Base-by-base conservation (phyloP, 2,888 invertebrate species). In the Pyralis farinalis region DNA sequence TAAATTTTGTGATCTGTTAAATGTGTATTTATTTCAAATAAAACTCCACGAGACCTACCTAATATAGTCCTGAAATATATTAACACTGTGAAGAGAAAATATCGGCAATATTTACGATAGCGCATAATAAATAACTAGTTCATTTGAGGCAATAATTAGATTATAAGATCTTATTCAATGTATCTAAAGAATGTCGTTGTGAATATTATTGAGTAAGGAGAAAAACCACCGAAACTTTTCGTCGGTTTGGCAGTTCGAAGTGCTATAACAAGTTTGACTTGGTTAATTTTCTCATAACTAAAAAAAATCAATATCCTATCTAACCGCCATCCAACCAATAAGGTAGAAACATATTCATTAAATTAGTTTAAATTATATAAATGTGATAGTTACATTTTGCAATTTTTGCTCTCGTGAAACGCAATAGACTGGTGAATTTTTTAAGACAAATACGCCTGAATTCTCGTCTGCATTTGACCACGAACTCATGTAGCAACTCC, bases 141-240 rank as follows among this genome's bases (percentile, higher is more conserved):
- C n/a, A n/a, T n/a, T n/a, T n/a, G n/a, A n/a, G n/a, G n/a, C n/a
- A n/a, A n/a, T n/a, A n/a, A n/a, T n/a, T n/a, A n/a, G n/a, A n/a
- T n/a, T n/a, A n/a, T n/a, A n/a, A n/a, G n/a, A n/a, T n/a, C n/a
- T n/a, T n/a, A n/a, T n/a, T n/a, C n/a, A n/a, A n/a, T n/a, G n/a
- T n/a, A n/a, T n/a, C n/a, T n/a, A n/a, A n/a, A n/a, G 25, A 21
- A 34, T 34, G 22, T 34, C 21, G 21, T 34, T 34, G 11, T 22
- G 6, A 25, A 27, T 11, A 35, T 35, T 28, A 27, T 35, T 9
- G 12, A 12, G 12, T 35, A 7, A 28, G 9, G 22, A 34, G 9
- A 12, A 27, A 35, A 35, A 12, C 22, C 12, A 27, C 12, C 34
- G 7, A 12, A 27, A 25, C 11, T 16, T 27, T 7, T 7, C 25